Conservation (phyloP, 1,140 invertebrate species). For the Pogonomyrmex californicus region DNA sequence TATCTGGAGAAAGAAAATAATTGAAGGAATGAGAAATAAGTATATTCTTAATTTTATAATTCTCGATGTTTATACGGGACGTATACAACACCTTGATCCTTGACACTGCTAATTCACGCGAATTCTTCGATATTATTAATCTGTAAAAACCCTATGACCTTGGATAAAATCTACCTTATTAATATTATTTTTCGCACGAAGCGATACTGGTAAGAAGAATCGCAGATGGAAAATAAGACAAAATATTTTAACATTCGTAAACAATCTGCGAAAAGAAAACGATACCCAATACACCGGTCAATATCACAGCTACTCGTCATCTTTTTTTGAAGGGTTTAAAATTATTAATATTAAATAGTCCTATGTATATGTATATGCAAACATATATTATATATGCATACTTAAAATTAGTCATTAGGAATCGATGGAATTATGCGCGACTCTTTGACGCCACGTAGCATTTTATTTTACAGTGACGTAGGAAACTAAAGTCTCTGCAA, state of each 20-base stretch:
- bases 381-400: constrained; percentile 62
- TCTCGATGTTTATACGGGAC: constrained; percentile 37
- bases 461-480: constrained; percentile 79
- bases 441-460: constrained; percentile 34
- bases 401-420: constrained; percentile 74
- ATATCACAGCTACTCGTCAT: constrained; percentile 85
- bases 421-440: constrained; percentile 64
- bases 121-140: constrained; percentile 63
- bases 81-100: constrained; percentile 57
- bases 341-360: constrained; percentile 73
- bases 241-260: constrained; percentile 15
- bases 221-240: constrained; percentile 35
- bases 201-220: constrained; percentile 36
- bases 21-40: constrained; percentile 31
- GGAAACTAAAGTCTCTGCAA: constrained; percentile 84
- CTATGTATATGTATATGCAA: constrained; percentile 59
- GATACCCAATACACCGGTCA: constrained; percentile 81
- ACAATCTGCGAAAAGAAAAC: constrained; percentile 52
- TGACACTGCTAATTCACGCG: constrained; percentile 23
- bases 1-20: constrained; percentile 56
- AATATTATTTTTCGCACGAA: constrained; percentile 23
- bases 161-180: constrained; percentile 49
- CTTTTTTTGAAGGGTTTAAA: constrained; percentile 62
- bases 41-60: constrained; percentile 55
- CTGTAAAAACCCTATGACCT: constrained; percentile 71